These are phyloP conservation scores for Crotalus viridis DNA, from an alignment of 2,113 vertebrate species.

Conservation along the genomic window DNA sequence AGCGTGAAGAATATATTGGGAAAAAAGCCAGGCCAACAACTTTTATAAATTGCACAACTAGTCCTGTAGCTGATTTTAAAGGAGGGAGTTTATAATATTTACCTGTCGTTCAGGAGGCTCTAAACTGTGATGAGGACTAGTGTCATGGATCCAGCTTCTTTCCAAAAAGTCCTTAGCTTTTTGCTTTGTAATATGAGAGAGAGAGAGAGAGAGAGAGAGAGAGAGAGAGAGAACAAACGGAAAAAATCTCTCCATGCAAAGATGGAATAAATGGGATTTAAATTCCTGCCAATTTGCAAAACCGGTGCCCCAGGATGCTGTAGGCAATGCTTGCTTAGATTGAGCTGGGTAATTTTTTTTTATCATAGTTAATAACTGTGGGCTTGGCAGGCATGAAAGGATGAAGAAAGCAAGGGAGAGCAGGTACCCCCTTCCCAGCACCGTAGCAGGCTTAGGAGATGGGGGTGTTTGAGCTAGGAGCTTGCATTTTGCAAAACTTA, in stretches of 20 bases:
- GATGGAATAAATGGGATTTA: slow-evolving; percentile 15
- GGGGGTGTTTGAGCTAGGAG: not conserved
- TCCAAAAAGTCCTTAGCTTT: not conserved
- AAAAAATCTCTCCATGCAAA: not conserved
- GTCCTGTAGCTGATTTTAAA: not conserved
- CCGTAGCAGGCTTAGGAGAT: not conserved
- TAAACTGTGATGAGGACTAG: not conserved
- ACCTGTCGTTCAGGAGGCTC: not conserved
- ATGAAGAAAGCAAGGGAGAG: not conserved
- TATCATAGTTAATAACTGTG: slow-evolving; percentile 14
- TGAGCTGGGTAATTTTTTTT: slow-evolving; percentile 11
- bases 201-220: not conserved
- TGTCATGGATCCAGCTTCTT: not conserved
- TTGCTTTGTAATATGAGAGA: not conserved
- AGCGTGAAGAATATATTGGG: not conserved
- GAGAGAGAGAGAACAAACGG: not conserved
- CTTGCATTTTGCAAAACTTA: not conserved
- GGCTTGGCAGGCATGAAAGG: not conserved
- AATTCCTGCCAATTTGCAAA: slow-evolving; percentile 27
- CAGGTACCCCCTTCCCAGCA: not conserved
- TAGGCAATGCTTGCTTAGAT: not conserved
- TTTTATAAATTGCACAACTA: not conserved
- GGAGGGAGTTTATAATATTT: not conserved
- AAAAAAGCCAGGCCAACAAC: not conserved
- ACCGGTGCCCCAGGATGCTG: slow-evolving; percentile 10